Conservation (phyloP, 2,113 vertebrate species). For the Promerops cafer region DNA sequence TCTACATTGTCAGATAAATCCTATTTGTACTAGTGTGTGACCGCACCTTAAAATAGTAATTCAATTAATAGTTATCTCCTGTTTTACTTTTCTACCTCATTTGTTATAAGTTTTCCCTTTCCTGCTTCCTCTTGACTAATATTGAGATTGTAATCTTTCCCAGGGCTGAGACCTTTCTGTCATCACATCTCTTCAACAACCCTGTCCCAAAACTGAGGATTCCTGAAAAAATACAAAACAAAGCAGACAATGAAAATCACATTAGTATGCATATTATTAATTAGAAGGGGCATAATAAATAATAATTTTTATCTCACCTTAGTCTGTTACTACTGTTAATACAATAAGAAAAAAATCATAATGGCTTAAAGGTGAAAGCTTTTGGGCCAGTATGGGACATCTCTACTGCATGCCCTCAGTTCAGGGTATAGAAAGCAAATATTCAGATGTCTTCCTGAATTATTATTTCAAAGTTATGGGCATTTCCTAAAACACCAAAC, state of each 20-base stretch:
- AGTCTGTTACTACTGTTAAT: neutral
- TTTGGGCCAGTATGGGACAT: neutral
- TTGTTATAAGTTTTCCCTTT: neutral
- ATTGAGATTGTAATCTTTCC: neutral
- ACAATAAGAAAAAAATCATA: neutral
- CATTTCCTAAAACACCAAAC: neutral
- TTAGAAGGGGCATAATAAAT: neutral
- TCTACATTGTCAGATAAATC: neutral
- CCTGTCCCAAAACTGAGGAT: neutral
- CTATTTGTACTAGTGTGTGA: neutral
- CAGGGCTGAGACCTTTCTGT: neutral
- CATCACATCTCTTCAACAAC: fast-evolving
- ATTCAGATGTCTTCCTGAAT: neutral
- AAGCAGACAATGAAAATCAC: neutral
- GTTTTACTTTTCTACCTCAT: neutral
- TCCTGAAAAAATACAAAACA: neutral
- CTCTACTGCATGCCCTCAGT: neutral
- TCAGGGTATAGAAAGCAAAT: neutral
- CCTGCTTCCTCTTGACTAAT: neutral
- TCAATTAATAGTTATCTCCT: neutral
- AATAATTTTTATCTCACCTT: neutral
- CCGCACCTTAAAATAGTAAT: neutral
- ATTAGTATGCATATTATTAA: neutral
- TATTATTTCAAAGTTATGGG: neutral
- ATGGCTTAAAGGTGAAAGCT: neutral